These are phyloP conservation scores for Entomyzon cyanotis DNA, from an alignment of 2,113 vertebrate genomes.

Conservation along the genomic window DNA sequence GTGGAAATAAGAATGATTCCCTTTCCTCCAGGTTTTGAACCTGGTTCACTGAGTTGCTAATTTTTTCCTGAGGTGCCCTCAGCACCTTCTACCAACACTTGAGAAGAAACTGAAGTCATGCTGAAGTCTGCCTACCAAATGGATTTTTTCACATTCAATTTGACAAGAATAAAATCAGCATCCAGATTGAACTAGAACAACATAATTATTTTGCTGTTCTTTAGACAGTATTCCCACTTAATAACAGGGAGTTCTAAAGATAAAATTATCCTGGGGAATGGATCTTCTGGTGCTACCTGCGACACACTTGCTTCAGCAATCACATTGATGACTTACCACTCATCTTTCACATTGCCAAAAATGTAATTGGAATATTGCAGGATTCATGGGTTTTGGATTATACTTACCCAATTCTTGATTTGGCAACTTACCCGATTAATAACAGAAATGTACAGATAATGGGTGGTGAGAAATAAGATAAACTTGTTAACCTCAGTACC, in stretches of 20 bases:
- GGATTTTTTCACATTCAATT: not conserved
- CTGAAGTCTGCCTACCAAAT: not conserved
- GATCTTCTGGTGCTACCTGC: not conserved
- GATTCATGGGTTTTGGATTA: not conserved
- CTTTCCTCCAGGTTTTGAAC: not conserved
- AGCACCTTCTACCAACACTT: not conserved
- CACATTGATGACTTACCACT: not conserved
- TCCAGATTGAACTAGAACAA: not conserved
- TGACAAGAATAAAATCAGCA: not conserved
- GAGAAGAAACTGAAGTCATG: not conserved
- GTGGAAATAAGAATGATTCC: not conserved
- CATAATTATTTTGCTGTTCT: not conserved
- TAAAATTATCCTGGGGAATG: not conserved
- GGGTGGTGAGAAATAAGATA: conserved; percentile 58
- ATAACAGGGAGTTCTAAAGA: not conserved
- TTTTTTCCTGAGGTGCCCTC: not conserved
- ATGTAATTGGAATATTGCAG: not conserved
- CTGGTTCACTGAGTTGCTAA: not conserved
- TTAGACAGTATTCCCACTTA: not conserved
- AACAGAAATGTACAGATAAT: conserved; percentile 24
- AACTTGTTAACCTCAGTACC: conserved; percentile 65
- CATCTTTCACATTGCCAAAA: not conserved
- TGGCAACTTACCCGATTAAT: conserved; percentile 46
- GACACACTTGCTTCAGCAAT: not conserved
- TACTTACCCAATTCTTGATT: conserved; percentile 17